Evolutionary conservation across 2,888 invertebrate genomes (phyloP), one percentile per base, ranked within the genome.

Genomic region (Drosophila nigricruria): DNA sequence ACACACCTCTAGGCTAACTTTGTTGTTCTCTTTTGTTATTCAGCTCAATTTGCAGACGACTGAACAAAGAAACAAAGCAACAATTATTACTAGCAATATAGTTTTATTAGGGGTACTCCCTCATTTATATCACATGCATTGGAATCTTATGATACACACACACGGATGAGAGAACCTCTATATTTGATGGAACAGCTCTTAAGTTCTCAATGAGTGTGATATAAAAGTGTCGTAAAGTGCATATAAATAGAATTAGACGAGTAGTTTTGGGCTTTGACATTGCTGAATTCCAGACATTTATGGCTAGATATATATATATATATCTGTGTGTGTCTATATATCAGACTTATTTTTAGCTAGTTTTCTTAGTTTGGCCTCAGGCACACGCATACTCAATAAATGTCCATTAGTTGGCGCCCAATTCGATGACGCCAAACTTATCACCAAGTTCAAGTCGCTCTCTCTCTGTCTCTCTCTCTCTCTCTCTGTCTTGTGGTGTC

Each of bases 361-460:
- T 65, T 36, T 6, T 30, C 30, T 47, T 47, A 32, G 18, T 32
- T 52, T 5, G 23, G 32, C 49, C 30, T 20, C 20, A 6, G 18
- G 8, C 36, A 36, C 30, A 16, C 20, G n/a, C 20, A 52, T 38
- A 27, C 38, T 16, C 20, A 42, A 40, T 43, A 58, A 49, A 42
- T 42, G 42, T n/a, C 47, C 40, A 67, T 67, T 67, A 52, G 54
- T 57, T 57, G 36, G 49, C 45, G 47, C n/a, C 57, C 52, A 36
- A n/a, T n/a, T n/a, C n/a, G n/a, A n/a, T n/a, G n/a, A n/a, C n/a
- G n/a, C n/a, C n/a, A 54, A 69, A 76, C 43, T 70, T 70, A 70
- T 70, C 62, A 65, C 10, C 77, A 79, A 75, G 63, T 79, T 79
- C 75, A 73, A 67, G 63, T 75, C 50, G 23, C 32, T 40, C 34